Conservation (phyloP, 2,113 vertebrate genomes). For the Hippolais icterina region DNA sequence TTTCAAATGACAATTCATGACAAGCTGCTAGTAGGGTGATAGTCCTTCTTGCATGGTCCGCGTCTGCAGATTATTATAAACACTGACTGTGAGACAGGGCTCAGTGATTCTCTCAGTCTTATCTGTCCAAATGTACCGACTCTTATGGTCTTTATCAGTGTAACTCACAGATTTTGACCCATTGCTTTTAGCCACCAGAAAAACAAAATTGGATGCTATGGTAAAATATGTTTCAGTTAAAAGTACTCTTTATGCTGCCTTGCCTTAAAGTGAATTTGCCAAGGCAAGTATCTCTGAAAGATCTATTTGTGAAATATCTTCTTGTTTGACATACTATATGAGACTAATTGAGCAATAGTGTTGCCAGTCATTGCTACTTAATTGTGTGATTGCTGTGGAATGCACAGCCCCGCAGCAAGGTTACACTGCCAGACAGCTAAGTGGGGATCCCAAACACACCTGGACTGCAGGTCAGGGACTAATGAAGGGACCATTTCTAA, state of each 20-base stretch:
- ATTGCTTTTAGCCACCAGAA: neutral
- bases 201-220: neutral
- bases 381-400: neutral
- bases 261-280: neutral
- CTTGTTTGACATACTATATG: neutral
- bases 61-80: constrained; percentile 68
- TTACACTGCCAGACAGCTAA: neutral
- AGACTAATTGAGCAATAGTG: constrained; percentile 39
- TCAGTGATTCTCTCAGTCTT: constrained; percentile 12
- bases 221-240: neutral
- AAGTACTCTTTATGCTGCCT: neutral
- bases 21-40: constrained; percentile 69
- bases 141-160: neutral
- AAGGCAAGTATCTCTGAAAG: neutral
- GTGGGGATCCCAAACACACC: neutral
- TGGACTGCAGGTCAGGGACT: neutral
- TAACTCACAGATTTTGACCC: constrained; percentile 18
- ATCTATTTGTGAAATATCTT: constrained; percentile 26
- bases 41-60: constrained; percentile 66
- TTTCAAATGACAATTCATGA: constrained; percentile 56
- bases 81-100: constrained; percentile 59
- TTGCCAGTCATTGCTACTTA: constrained; percentile 23
- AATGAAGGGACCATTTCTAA: neutral
- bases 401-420: neutral
- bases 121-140: constrained; percentile 17